Base-by-base conservation (phyloP, 1,140 invertebrate species). In the Galleria mellonella region DNA sequence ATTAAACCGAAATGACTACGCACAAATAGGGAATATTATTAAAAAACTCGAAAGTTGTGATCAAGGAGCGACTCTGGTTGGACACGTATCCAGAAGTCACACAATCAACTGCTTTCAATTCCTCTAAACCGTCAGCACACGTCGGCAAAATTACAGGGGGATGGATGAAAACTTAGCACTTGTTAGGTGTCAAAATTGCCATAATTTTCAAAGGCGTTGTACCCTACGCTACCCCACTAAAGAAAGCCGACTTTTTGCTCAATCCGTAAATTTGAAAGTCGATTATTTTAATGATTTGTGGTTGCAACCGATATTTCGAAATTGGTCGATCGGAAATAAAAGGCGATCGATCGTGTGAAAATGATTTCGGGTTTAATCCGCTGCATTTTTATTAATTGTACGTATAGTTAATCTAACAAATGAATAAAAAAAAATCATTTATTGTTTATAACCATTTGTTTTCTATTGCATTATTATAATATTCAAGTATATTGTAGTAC, bases 111-210 rank as follows among this genome's bases (percentile, higher is more conserved):
- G 17, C 6, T 23, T 23, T 23, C 6, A 6, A 23, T n/a, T 23
- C 17, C 17, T 23, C 17, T 3, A 23, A 23, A 23, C 17, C 17
- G n/a, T n/a, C n/a, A n/a, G 59, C 32, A 53, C 46, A 67, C 29
- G 53, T 73, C 55, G 49, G 43, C 41, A 23, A 82, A 82, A 84
- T 83, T 83, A 84, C 70, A 84, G 74, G 69, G 75, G 47, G 47
- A 43, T 63, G 55, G 55, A 46, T 49, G 50, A 74, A 61, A 70
- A 70, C 74, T 81, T 83, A 81, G 74, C 81, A 78, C 76, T 72
- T 52, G 62, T 73, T 65, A 84, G 81, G 81, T 84, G 81, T 84
- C 63, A 84, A 84, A 83, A 84, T 84, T 84, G 81, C 81, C 81
- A 72, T 82, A 81, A 84, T 84, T 83, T 23, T 72, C 46, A 64